These are phyloP conservation scores for Rhopalosiphum nymphaeae DNA, from an alignment of 2,888 invertebrate genomes.

Conservation along the genomic window DNA sequence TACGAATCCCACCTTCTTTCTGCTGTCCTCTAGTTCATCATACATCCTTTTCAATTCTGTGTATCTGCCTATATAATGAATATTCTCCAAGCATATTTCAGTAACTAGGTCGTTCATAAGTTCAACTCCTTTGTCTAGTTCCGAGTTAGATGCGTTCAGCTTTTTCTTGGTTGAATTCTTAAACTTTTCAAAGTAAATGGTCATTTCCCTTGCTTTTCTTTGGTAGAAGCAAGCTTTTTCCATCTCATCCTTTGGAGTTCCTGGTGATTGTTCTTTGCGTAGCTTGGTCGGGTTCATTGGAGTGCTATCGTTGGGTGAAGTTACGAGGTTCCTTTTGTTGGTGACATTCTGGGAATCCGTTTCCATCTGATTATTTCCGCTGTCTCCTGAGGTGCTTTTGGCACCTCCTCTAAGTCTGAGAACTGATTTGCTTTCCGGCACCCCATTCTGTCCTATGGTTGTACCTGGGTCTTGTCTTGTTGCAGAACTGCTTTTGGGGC, in stretches of 20 bases:
- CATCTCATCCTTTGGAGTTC: not conserved
- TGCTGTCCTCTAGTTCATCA: not conserved
- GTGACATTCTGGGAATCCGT: not conserved
- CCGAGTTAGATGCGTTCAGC: not conserved
- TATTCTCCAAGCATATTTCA: not conserved
- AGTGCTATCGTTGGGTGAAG: not conserved
- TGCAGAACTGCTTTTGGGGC: not conserved
- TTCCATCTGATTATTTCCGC: not conserved
- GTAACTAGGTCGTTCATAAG: not conserved
- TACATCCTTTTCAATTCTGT: not conserved
- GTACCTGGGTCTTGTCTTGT: not conserved
- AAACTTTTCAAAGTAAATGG: not conserved
- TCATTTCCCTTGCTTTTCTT: not conserved
- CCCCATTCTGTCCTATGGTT: not conserved
- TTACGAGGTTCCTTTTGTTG: not conserved
- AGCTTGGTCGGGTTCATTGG: not conserved
- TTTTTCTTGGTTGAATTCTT: not conserved
- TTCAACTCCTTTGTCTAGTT: not conserved
- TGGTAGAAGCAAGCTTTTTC: not conserved
- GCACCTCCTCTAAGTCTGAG: not conserved
- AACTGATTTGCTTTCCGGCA: not conserved
- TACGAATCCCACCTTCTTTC: not conserved
- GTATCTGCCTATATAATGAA: not conserved
- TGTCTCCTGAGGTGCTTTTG: not conserved
- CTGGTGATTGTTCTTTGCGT: not conserved